Percentiles rank a stretch among this genome's conserved stretches.
Evolutionary conservation across 2,797 vertebrate species (phyloP).

Genomic region (Chrosomus eos): DNA sequence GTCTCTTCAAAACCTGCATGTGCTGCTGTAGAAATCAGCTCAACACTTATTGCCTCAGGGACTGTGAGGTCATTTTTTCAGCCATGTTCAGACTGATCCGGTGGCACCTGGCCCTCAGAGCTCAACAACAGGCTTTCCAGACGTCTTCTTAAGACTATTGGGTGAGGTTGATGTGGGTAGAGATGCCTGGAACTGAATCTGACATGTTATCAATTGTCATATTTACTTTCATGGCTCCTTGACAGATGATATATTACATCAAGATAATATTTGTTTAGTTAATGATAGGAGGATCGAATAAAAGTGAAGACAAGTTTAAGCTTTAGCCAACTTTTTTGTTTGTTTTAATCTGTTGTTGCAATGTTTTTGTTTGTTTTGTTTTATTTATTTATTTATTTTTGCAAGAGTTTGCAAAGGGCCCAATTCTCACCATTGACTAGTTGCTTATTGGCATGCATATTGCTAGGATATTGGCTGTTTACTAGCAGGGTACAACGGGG

Average conservation of each 20-base stretch:
- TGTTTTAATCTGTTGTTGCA: background rate
- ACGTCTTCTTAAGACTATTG: background rate
- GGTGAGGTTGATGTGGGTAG: background rate
- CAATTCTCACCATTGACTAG: too few relatives aligned
- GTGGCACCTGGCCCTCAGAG: background rate
- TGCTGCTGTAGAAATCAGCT: background rate
- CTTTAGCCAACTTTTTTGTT: background rate
- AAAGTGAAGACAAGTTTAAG: background rate
- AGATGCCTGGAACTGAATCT: background rate
- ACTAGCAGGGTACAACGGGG: too few relatives aligned
- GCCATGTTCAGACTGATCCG: constrained; percentile 14
- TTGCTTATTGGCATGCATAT: too few relatives aligned
- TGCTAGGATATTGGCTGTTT: too few relatives aligned
- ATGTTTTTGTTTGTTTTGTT: background rate
- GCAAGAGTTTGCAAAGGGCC: background rate
- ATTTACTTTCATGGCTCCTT: background rate
- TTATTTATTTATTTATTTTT: too few relatives aligned
- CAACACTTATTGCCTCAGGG: background rate
- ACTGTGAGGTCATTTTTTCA: background rate
- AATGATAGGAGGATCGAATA: background rate
- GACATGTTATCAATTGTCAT: background rate
- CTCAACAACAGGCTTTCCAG: background rate
- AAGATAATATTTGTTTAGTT: background rate
- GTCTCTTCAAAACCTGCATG: background rate
- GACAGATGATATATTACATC: background rate